A percentile compares a stretch with the other conserved stretches of the same genome.
These are phyloP conservation scores for Drosophila tristis DNA, from an alignment of 1,140 invertebrate species.

Conservation along the genomic window DNA sequence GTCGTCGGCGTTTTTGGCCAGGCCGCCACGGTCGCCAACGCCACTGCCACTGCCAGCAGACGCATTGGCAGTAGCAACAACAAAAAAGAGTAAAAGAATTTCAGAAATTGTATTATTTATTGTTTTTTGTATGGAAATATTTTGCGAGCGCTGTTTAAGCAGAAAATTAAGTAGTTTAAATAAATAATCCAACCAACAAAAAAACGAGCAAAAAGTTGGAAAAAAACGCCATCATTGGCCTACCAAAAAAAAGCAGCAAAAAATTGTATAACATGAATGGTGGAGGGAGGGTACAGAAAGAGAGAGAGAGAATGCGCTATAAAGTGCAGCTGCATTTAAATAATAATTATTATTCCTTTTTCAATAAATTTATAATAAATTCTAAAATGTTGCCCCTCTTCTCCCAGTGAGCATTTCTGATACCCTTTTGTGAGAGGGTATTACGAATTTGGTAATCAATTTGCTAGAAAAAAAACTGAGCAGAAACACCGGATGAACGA, in stretches of 20 bases:
- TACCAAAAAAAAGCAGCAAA: conserved; percentile 37
- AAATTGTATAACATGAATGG: conserved; percentile 47
- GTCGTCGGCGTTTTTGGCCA: conserved; percentile 35
- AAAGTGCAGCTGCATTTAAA: conserved; percentile 60
- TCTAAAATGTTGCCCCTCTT: conserved; percentile 12
- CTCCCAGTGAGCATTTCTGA: conserved; percentile 8
- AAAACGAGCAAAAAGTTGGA: conserved; percentile 2
- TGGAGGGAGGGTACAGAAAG: too few species aligned
- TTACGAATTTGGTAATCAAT: too few species aligned
- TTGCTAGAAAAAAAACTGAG: too few species aligned
- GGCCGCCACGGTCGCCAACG: background rate
- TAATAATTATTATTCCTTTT: conserved; percentile 55
- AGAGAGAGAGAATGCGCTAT: conserved; percentile 20
- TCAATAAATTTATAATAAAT: conserved; percentile 36
- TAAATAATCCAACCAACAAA: conserved; percentile 56
- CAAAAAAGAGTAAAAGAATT: conserved; percentile 28
- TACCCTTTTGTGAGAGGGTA: too few species aligned
- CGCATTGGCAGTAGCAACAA: conserved; percentile 61
- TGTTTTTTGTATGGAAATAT: conserved; percentile 52
- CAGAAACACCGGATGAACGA: too few species aligned
- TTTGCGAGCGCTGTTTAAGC: conserved; percentile 74
- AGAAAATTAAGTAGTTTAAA: conserved; percentile 81
- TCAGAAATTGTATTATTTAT: conserved; percentile 62
- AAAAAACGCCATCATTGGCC: conserved; percentile 10
- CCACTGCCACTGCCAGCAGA: conserved; percentile 58